Evolutionary conservation across 2,888 invertebrate genomes (phyloP).

Genomic region (Thera obeliscata): DNA sequence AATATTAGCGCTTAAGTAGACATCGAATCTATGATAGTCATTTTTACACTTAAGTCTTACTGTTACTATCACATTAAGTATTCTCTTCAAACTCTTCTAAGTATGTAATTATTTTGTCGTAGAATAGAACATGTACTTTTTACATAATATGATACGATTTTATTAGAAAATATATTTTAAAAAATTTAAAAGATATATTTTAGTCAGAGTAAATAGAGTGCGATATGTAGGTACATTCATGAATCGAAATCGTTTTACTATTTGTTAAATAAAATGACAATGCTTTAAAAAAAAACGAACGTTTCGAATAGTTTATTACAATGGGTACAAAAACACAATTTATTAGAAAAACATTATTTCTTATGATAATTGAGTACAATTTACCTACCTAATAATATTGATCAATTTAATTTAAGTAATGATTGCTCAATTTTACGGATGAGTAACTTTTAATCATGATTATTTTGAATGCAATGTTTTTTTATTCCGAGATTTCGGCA

Average conservation of each 20-base stretch:
- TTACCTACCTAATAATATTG: constrained; percentile 33
- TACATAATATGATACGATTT: constrained; percentile 71
- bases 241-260: constrained; percentile 21
- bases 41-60: constrained; percentile 46
- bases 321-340: constrained; percentile 34
- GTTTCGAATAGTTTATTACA: constrained; percentile 25
- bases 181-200: constrained; percentile 46
- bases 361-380: constrained; percentile 76
- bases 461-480: background rate
- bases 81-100: constrained; percentile 54
- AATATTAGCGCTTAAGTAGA: constrained; percentile 63
- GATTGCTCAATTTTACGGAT: constrained; percentile 79
- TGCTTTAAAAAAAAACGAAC: constrained; percentile 23
- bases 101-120: constrained; percentile 69
- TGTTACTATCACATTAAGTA: constrained; percentile 52
- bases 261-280: constrained; percentile 14
- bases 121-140: constrained; percentile 82
- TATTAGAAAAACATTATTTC: constrained; percentile 49
- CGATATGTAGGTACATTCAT: constrained; percentile 34
- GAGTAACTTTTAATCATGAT: constrained; percentile 44
- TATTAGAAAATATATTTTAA: constrained; percentile 67
- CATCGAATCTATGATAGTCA: constrained; percentile 51
- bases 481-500: background rate
- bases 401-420: constrained; percentile 73
- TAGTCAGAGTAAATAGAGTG: constrained; percentile 46